Evolutionary conservation across 2,888 invertebrate species (phyloP).

Genomic region (Drosophila differens): DNA sequence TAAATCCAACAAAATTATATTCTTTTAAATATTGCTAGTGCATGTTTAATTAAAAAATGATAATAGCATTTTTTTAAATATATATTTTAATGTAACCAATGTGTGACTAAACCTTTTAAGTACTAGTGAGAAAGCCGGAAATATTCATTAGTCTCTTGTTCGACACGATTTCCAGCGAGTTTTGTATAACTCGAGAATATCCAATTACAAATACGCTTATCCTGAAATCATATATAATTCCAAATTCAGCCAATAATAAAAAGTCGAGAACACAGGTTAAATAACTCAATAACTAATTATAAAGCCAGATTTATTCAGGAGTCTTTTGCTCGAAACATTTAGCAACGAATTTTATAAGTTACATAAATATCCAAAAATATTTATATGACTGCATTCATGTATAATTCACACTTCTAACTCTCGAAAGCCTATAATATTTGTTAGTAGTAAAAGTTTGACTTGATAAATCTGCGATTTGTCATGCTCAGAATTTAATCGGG

Average conservation of each 20-base stretch:
- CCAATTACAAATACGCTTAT: neutral
- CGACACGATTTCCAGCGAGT: neutral
- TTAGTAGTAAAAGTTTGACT: neutral
- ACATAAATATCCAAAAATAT: neutral
- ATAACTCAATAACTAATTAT: neutral
- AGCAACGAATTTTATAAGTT: rapidly evolving
- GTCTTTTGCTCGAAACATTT: neutral
- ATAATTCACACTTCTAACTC: neutral
- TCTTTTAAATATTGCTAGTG: neutral
- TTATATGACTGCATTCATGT: neutral
- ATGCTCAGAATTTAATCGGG: neutral
- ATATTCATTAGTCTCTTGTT: neutral
- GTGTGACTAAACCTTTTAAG: neutral
- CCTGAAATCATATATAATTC: neutral
- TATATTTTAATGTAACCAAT: neutral
- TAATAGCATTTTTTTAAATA: neutral
- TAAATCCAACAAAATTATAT: neutral
- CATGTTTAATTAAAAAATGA: neutral
- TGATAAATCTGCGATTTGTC: neutral
- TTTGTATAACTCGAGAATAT: neutral
- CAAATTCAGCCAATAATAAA: neutral
- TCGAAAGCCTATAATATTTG: rapidly evolving
- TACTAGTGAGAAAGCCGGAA: neutral
- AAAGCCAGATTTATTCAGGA: neutral
- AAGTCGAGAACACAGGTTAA: neutral